Base-by-base conservation (phyloP, 1,140 invertebrate species). In the Campoletis sonorensis region DNA sequence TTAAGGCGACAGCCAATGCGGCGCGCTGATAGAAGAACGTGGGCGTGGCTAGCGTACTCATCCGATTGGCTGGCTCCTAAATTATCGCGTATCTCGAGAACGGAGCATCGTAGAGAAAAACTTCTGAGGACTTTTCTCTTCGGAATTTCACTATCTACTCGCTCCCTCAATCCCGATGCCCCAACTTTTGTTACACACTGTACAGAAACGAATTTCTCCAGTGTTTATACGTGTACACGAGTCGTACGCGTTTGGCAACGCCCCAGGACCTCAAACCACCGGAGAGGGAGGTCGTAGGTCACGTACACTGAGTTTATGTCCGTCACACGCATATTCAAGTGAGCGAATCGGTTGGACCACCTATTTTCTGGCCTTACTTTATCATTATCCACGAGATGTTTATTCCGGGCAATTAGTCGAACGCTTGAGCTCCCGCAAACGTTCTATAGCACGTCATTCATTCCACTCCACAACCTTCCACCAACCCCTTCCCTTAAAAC, bases 291-390 rank as follows among this genome's bases (percentile, higher is more conserved):
- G 61, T 21, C 61, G 61, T 64, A 64, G 61, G 61, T 64, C 21
- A 64, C 23, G 61, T 64, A 64, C 61, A 64, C n/a, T 64, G n/a
- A 26, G 61, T 64, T 64, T 64, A 64, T 64, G 21, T 64, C 61
- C 61, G 21, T 64, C 61, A 64, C 61, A 64, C 61, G 61, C 61
- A 26, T 26, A 64, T 64, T 64, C 61, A 64, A 64, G 61, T 64
- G 61, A 64, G 61, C 61, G 21, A 64, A 64, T 23, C 23, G 61
- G 21, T 64, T 23, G 61, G n/a, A 26, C 61, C 61, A 64, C n/a
- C 61, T 51, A 49, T 75, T 75, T 76, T 76, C 54, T 51, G 61
- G 61, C 72, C 26, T 76, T 45, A 49, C 21, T 76, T 49, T 76
- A 76, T 76, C 54, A 76, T 58, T 76, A 30, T 76, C 49, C 72